These are phyloP conservation scores for Dendropsophus ebraccatus DNA, from an alignment of 2,113 vertebrate species.

Conservation along the genomic window DNA sequence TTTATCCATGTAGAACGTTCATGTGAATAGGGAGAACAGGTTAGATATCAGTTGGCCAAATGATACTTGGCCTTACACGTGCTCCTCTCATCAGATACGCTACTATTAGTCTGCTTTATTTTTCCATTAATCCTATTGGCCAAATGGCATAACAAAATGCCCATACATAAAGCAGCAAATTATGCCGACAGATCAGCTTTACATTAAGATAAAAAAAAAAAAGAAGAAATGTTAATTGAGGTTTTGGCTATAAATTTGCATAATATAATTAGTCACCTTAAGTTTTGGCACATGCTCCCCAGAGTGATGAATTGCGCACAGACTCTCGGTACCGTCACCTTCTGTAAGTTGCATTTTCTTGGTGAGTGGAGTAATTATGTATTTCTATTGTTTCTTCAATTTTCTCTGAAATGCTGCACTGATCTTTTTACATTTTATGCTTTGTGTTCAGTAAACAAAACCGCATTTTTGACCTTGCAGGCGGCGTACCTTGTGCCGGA, in stretches of 20 bases:
- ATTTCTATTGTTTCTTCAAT: constrained; percentile 38
- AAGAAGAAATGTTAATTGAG: not conserved
- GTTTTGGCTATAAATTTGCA: not conserved
- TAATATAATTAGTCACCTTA: not conserved
- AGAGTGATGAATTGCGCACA: constrained; percentile 5
- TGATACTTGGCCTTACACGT: no score
- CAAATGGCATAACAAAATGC: no score
- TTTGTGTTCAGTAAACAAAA: constrained; percentile 48
- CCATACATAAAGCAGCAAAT: no score
- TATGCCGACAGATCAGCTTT: not conserved
- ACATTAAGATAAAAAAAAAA: not conserved
- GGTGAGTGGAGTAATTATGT: constrained; percentile 26
- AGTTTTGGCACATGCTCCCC: not conserved
- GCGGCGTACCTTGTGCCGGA: not conserved
- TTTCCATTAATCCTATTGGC: no score
- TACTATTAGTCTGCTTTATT: no score
- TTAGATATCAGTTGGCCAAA: no score
- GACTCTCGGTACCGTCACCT: constrained; percentile 20
- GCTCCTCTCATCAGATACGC: no score
- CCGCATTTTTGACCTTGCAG: constrained; percentile 7
- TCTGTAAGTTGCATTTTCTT: constrained; percentile 7
- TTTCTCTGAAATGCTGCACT: constrained; percentile 1
- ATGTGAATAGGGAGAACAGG: no score
- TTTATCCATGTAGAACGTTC: no score
- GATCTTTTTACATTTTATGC: constrained; percentile 29